Evolutionary conservation across 1,140 invertebrate species (phyloP).

Genomic region (Chionoecetes opilio): DNA sequence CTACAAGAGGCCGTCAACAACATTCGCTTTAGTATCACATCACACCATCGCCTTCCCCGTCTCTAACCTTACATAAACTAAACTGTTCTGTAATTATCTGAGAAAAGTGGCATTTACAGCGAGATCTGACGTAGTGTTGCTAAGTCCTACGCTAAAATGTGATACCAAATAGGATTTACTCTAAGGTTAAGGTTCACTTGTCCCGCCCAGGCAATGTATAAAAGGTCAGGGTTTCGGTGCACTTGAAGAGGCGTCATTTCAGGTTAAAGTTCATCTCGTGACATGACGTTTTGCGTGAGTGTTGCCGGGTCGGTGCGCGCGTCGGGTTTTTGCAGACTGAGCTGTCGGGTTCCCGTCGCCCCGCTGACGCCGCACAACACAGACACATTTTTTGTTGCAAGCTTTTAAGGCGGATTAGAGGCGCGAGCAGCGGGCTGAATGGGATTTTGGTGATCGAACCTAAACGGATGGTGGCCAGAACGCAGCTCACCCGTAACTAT

Average conservation of each 20-base stretch:
- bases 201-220: not conserved
- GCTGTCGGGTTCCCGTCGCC: not conserved
- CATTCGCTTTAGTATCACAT: no score
- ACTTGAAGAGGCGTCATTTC: not conserved
- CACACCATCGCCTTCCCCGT: no score
- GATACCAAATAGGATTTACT: not conserved
- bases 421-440: slow-evolving; percentile 13
- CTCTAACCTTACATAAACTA: no score
- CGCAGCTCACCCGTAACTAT: not conserved
- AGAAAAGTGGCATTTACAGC: no score
- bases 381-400: slow-evolving; percentile 7
- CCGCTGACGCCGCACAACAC: slow-evolving; percentile 22
- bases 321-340: not conserved
- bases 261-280: not conserved
- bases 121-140: no score
- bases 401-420: slow-evolving; percentile 28
- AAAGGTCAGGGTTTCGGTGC: not conserved
- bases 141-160: not conserved
- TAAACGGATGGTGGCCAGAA: not conserved
- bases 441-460: slow-evolving; percentile 16
- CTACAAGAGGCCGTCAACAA: no score
- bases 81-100: no score
- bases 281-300: not conserved
- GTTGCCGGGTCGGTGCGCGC: not conserved
- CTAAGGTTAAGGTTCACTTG: not conserved